A percentile compares a stretch with the other conserved stretches of the same genome.
phyloP scores from a whole-genome alignment of 2,113 vertebrate species.

The Myotis lucifugus region DNA sequence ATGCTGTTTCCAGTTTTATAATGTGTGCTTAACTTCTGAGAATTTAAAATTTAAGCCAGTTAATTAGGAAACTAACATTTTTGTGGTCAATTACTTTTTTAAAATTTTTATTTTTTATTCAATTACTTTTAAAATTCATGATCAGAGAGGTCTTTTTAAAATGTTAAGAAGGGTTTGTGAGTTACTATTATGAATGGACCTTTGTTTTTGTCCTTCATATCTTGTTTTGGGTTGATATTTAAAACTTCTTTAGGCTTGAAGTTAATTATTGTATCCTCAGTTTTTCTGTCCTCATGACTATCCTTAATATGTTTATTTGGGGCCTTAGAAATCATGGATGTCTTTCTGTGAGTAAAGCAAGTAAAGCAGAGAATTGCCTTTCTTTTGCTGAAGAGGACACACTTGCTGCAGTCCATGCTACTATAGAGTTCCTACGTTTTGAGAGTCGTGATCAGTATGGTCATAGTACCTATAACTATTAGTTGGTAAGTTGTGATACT shows the following conservation, averaged over 20 bases:
- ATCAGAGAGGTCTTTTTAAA: not conserved
- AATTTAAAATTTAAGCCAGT: slow-evolving; percentile 32
- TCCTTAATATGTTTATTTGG: slow-evolving; percentile 5
- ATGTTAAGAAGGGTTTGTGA: slow-evolving; percentile 13
- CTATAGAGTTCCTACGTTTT: not conserved
- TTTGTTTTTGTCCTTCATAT: slow-evolving; percentile 23
- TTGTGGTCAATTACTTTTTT: not conserved
- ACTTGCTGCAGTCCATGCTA: not conserved
- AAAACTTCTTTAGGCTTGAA: not conserved
- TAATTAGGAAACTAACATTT: slow-evolving; percentile 29
- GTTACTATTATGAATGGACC: not conserved
- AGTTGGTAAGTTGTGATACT: not conserved
- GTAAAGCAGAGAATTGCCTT: not conserved
- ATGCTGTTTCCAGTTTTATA: slow-evolving; percentile 1
- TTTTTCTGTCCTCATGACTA: slow-evolving; percentile 15
- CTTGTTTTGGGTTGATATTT: not conserved
- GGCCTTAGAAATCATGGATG: not conserved
- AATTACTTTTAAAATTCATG: slow-evolving; percentile 24
- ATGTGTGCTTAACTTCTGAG: not conserved
- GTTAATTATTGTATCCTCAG: slow-evolving; percentile 30
- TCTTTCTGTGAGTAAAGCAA: slow-evolving; percentile 25
- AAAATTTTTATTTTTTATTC: not conserved
- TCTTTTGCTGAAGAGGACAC: not conserved
- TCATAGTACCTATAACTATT: slow-evolving; percentile 24
- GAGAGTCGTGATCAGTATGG: not conserved